Conservation (phyloP, 1,140 invertebrate species). For the Octopus bimaculoides region DNA sequence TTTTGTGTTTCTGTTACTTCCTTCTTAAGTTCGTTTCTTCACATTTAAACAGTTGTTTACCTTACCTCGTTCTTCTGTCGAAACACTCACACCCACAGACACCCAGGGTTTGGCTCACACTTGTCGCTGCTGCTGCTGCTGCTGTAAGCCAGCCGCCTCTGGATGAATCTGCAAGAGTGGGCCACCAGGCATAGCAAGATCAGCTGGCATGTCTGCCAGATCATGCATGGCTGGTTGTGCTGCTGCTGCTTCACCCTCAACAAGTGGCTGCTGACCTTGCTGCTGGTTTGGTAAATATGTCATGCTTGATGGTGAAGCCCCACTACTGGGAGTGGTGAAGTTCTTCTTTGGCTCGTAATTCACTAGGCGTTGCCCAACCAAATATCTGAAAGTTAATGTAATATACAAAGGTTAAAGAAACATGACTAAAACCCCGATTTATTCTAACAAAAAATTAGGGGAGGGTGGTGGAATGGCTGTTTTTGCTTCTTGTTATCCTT, state of each 20-base stretch:
- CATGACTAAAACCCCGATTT: too few species aligned
- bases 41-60: not conserved
- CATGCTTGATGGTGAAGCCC: conserved; percentile 19
- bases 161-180: not conserved
- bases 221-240: not conserved
- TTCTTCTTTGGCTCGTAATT: conserved; percentile 68
- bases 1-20: too few species aligned
- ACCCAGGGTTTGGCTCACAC: not conserved
- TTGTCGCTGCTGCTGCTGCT: conserved; percentile 16
- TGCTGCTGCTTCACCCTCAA: conserved; percentile 4
- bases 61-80: conserved; percentile 11
- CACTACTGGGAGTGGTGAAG: conserved; percentile 13
- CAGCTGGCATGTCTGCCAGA: not conserved
- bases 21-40: too few species aligned
- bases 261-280: conserved; percentile 4
- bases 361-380: conserved; percentile 89
- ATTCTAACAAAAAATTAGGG: too few species aligned
- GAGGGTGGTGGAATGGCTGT: too few species aligned
- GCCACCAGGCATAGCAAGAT: not conserved
- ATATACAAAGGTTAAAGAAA: too few species aligned
- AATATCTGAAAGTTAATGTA: conserved; percentile 61
- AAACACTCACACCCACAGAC: not conserved
- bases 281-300: not conserved
- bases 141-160: not conserved
- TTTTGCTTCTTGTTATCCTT: too few species aligned